Evolutionary conservation across 92 coral and sea anemone species (phyloP), one percentile per base, ranked within the genome.

Genomic region (Epizoanthus ramosus): DNA sequence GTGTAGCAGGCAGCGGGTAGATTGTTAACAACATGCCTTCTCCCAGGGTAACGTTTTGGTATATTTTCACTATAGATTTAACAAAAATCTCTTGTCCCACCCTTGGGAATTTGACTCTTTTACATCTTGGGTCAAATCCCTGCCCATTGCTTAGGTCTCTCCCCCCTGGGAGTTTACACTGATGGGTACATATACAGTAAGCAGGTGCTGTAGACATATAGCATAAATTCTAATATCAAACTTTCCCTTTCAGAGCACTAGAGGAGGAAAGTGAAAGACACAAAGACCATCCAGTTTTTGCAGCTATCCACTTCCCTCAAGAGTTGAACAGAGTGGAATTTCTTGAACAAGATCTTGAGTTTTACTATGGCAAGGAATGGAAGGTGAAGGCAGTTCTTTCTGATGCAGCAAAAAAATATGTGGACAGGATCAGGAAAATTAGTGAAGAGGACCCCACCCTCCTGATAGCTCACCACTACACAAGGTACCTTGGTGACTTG

Each of bases 401-500:
- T 58, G 91, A 88, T 57, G 92, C 96, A 21, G 94, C 98, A 14
- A 90, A 88, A 75, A 86, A 87, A 77, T 95, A 93, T 68, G 95
- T 91, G 75, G 91, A 90, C 69, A 87, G 98, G 74, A 86, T 95
- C 68, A 88, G 84, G 80, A 82, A 93, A 85, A 88, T 95, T 9
- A 86, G 93, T 28, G 85, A 82, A 8, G 92, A 90, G 39, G 98
- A 95, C 74, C 98, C 98, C 35, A 64, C 89, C 52, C 90, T 95
- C 61, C 87, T 95, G 88, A 89, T 95, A 25, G 94, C 98, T 41
- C 98, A 95, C 84, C 98, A 93, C 85, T 95, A 95, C 83, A 91
- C 98, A 41, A 84, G 98, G 82, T 95, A 93, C 90, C 89, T 95
- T 53, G 98, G 98, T 2, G 98, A 95, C 84, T 84, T 95, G 66